Evolutionary conservation across 2,113 vertebrate species (phyloP), one percentile per base, ranked within the genome.

Genomic region (Tenebrosternarchus preto): DNA sequence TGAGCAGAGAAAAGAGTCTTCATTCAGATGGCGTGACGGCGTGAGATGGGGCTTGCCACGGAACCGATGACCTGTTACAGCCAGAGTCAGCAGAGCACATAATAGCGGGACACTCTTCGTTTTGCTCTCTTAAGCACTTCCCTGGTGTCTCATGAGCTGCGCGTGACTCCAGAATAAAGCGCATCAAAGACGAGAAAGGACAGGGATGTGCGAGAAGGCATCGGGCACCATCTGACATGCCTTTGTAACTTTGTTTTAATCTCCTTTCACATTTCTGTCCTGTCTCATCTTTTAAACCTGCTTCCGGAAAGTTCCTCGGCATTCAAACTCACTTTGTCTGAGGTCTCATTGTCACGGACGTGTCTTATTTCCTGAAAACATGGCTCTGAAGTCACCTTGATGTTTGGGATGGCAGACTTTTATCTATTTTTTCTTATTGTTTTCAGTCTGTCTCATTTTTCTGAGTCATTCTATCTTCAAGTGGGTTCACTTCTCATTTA

Each of bases 381-480:
- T 29, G 43, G 43, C 43, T 50, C 43, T 50, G 43, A 50, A 50
- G 43, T 50, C 43, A 50, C 43, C 43, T 50, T 50, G 43, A 50
- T 15, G 43, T 50, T 50, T 50, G 43, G 43, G 59, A 78, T 80
- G 82, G 78, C 33, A 31, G 67, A 11, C 67, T 29, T 61, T 87
- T 83, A 77, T 83, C 29, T 80, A 83, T 71, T 88, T 86, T 83
- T 84, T 83, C 67, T 86, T 76, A 86, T 87, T 85, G 76, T 60
- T 71, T 50, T 36, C 36, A 19, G 2, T 69, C 33, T 50, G 6
- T 68, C 43, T 68, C 7, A 72, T 73, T 77, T 50, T 73, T 64
- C 0, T 17, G 20, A 67, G 29, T 8, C 17, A 50, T 59, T 61
- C 22, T 33, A 57, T 61, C 19, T 74, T 57, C 59, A 46, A 22